phyloP scores from a whole-genome alignment of 2,113 vertebrate genomes.

The Butastur rufipennis region DNA sequence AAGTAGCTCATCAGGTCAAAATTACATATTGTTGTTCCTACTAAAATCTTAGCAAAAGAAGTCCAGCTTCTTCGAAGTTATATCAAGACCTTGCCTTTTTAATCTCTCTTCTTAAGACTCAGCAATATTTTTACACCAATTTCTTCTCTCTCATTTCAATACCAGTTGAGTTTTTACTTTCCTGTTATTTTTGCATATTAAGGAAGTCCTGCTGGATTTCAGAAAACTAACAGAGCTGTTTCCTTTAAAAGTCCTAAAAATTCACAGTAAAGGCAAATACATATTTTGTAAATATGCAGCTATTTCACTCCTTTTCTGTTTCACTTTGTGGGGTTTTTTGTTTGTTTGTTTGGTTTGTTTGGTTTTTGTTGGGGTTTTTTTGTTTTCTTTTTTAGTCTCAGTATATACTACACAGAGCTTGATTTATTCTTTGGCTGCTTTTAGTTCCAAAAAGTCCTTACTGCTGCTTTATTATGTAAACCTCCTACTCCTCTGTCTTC shows the following conservation, averaged over 20 bases:
- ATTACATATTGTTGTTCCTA: background rate
- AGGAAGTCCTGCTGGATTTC: background rate
- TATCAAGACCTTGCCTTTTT: background rate
- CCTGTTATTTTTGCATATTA: background rate
- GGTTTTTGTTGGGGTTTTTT: background rate
- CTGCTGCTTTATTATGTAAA: slow-evolving; percentile 1
- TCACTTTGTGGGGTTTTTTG: background rate
- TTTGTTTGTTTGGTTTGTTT: background rate
- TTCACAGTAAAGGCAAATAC: background rate
- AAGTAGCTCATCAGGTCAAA: rapidly evolving
- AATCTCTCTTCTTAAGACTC: background rate
- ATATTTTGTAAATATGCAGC: background rate
- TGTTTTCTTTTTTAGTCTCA: background rate
- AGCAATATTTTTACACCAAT: background rate
- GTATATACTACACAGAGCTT: background rate
- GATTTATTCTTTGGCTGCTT: background rate
- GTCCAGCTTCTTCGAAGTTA: background rate
- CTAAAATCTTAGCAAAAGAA: background rate
- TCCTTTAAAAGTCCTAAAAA: background rate
- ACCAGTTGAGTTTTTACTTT: background rate
- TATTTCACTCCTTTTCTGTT: background rate
- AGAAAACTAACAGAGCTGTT: background rate
- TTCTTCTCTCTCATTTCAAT: background rate
- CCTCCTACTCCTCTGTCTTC: background rate
- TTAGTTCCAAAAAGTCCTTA: background rate